Conservation (phyloP, 2,797 vertebrate genomes). For the Schizopygopsis malacanthus region DNA sequence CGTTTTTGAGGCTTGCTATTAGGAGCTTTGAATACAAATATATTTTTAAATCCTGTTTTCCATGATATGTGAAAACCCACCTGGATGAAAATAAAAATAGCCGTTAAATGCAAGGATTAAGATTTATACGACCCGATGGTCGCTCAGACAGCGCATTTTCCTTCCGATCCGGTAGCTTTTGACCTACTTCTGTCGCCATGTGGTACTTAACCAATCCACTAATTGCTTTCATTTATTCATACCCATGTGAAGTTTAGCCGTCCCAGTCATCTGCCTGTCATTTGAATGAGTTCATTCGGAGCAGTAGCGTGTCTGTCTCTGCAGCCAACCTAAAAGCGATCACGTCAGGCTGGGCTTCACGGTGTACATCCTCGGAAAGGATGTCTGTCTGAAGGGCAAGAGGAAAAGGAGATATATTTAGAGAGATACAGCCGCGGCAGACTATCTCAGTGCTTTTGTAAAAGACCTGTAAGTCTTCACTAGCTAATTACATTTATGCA, state of each 20-base stretch:
- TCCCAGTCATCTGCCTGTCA: constrained; percentile 7
- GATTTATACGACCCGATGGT: constrained; percentile 18
- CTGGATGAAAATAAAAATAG: constrained; percentile 14
- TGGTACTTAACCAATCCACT: constrained; percentile 32
- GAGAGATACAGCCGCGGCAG: not conserved
- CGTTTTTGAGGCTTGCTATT: not conserved
- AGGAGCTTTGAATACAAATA: not conserved
- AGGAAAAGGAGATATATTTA: constrained; percentile 35
- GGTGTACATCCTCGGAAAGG: constrained; percentile 7
- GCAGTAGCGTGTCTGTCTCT: constrained; percentile 6
- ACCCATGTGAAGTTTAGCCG: constrained; percentile 36
- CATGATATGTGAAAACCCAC: not conserved
- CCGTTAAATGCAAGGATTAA: not conserved
- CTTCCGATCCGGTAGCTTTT: constrained; percentile 19
- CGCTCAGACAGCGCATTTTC: not conserved
- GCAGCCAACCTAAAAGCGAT: not conserved
- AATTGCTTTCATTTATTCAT: constrained; percentile 59
- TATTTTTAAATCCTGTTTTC: not conserved
- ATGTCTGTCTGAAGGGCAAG: constrained; percentile 25
- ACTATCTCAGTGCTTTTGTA: not conserved
- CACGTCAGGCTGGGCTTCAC: constrained; percentile 3
- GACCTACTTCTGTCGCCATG: constrained; percentile 49
- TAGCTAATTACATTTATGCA: constrained; percentile 58
- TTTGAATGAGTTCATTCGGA: constrained; percentile 34
- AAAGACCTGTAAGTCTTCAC: constrained; percentile 54